Conservation (phyloP, 2,888 invertebrate species). For the Hirtodrosophila duncani region DNA sequence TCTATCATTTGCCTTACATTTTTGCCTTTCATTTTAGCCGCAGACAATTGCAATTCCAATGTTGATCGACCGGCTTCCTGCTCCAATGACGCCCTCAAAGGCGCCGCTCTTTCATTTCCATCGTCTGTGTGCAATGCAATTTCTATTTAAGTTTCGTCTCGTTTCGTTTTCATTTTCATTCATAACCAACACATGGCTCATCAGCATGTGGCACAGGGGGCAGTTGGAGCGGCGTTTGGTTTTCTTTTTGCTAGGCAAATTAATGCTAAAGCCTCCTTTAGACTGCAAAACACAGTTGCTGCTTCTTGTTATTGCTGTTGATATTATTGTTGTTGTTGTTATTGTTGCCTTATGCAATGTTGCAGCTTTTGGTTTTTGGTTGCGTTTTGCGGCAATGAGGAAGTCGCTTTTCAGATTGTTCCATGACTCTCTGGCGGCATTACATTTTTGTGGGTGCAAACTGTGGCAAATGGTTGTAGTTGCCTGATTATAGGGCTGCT, state of each 20-base stretch:
- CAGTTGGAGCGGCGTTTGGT: neutral
- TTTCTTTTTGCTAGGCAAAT: constrained; percentile 26
- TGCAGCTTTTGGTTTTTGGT: neutral
- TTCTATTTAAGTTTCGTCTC: constrained; percentile 34
- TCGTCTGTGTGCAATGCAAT: constrained; percentile 29
- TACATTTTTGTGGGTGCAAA: constrained; percentile 58
- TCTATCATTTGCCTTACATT: constrained; percentile 70
- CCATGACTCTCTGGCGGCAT: neutral
- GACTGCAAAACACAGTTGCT: constrained; percentile 20
- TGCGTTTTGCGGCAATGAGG: constrained; percentile 51
- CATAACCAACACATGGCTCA: constrained; percentile 56
- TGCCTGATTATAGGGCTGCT: constrained; percentile 59
- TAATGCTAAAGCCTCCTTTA: constrained; percentile 26
- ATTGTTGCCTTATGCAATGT: constrained; percentile 11
- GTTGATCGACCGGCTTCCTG: constrained; percentile 21
- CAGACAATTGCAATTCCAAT: constrained; percentile 52
- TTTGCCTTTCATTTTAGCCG: constrained; percentile 71
- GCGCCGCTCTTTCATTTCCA: constrained; percentile 52
- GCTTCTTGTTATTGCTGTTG: constrained; percentile 43
- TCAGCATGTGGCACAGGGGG: constrained; percentile 15
- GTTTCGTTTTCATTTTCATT: constrained; percentile 55
- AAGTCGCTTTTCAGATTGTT: constrained; percentile 32
- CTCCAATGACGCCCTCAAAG: constrained; percentile 52
- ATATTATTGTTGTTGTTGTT: constrained; percentile 23
- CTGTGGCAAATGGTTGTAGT: constrained; percentile 51